phyloP scores from a whole-genome alignment of 2,797 vertebrate species.

The Microctenopoma steveboyesi region DNA sequence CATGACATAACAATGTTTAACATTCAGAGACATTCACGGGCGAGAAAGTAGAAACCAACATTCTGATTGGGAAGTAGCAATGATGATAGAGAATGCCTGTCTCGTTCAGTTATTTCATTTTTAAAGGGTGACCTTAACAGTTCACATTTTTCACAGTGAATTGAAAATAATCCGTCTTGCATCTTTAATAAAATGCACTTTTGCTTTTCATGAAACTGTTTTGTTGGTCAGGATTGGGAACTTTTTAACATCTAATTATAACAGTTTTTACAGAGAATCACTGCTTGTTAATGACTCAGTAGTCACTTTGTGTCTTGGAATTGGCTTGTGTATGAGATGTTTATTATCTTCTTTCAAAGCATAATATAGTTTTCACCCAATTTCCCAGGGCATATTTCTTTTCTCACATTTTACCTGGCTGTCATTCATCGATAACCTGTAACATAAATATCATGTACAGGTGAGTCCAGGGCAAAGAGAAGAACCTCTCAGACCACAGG shows the following conservation, averaged over 20 bases:
- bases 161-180: not conserved
- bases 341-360: not conserved
- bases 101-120: not conserved
- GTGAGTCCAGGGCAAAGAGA: conserved; percentile 59
- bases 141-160: not conserved
- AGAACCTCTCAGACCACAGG: conserved; percentile 58
- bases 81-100: not conserved
- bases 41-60: not conserved
- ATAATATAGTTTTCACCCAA: conserved; percentile 8
- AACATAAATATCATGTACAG: conserved; percentile 49
- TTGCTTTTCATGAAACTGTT: not conserved
- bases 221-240: not conserved
- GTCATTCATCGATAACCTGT: conserved; percentile 14
- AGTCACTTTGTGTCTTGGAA: conserved; percentile 3
- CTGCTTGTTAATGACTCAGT: not conserved
- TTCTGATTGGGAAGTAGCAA: not conserved
- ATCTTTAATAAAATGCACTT: not conserved
- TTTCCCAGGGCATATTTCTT: conserved; percentile 34
- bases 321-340: not conserved
- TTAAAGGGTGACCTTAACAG: not conserved
- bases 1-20: not conserved
- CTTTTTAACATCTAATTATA: not conserved
- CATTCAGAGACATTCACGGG: not conserved
- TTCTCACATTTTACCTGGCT: conserved; percentile 22
- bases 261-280: not conserved